Percentiles rank a stretch among this genome's conserved stretches.
These are phyloP conservation scores for Rhynchopsitta pachyrhyncha DNA, from an alignment of 2,113 vertebrate genomes.

Conservation along the genomic window DNA sequence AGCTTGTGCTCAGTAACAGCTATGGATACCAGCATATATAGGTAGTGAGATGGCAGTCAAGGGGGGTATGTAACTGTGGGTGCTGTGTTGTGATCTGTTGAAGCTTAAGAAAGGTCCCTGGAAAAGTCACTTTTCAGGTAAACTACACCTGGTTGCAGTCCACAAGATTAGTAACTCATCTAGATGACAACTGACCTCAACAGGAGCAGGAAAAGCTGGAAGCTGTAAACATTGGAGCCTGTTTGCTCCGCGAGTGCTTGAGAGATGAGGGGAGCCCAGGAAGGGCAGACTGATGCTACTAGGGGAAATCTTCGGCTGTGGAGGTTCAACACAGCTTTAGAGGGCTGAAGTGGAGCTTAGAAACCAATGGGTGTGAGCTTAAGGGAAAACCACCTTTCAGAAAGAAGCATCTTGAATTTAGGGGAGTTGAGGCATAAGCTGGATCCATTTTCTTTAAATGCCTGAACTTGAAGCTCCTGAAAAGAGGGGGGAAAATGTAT, in stretches of 20 bases:
- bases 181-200: neutral
- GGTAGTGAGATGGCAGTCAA: neutral
- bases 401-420: neutral
- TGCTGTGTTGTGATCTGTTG: neutral
- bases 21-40: rapidly evolving
- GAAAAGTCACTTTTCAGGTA: neutral
- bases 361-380: rapidly evolving
- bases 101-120: neutral
- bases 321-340: neutral
- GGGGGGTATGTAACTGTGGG: no score
- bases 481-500: neutral
- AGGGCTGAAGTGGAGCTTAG: neutral
- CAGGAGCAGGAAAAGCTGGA: neutral
- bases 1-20: neutral
- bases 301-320: neutral
- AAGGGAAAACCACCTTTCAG: neutral
- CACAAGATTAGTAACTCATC: neutral
- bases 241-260: neutral
- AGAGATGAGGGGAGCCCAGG: neutral
- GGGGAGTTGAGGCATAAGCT: neutral
- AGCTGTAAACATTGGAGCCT: neutral
- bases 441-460: neutral
- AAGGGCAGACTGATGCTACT: neutral
- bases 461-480: neutral
- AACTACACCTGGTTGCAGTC: neutral